Evolutionary conservation across 1,140 invertebrate species (phyloP), one percentile per base, ranked within the genome.

Genomic region (Magallana gigas): DNA sequence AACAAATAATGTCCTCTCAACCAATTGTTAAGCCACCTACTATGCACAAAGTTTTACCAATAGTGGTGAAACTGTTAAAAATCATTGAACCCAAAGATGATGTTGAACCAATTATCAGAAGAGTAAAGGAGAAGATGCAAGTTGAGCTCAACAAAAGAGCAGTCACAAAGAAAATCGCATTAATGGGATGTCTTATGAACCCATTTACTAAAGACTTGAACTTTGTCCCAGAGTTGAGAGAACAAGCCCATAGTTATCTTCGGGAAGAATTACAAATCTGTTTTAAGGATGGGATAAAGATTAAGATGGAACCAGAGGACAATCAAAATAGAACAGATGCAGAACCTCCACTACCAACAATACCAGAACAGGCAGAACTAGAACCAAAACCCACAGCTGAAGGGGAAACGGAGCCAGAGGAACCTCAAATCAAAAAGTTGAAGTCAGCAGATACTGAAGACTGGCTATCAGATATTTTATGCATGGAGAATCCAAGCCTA

Each of bases 21-120:
- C n/a, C n/a, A n/a, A n/a, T n/a, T n/a, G n/a, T n/a, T 6, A 88
- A 85, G 85, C 6, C 71, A 5, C 87, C 87, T 12, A 88, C 87
- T 59, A 81, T 85, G 8, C 36, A 87, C 36, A 85, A 82, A 58
- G 59, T 88, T 56, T 29, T 88, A 23, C 87, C 87, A 56, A 62
- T 88, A 16, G 16, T 85, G 1, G 59, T 57, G 5, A 88, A 88
- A 76, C 48, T 88, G 1, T n/a, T 68, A 11, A 85, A 58, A 57
- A 57, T 68, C 8, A 57, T 82, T 18, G n/a, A 81, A 48, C 68
- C 62, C 12, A 57, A 64, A n/a, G 87, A 88, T 8, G 58, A 82
- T 57, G 87, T 85, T 58, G 60, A 23, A 2, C 14, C 16, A 86
- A 71, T 23, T 9, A 81, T 59, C 6, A 8, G 16, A 36, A 59